Evolutionary conservation across 30 jellyfish, hydroid and myxozoan species (phyloP), one percentile per base, ranked within the genome.

Genomic region (Pelagia noctiluca): DNA sequence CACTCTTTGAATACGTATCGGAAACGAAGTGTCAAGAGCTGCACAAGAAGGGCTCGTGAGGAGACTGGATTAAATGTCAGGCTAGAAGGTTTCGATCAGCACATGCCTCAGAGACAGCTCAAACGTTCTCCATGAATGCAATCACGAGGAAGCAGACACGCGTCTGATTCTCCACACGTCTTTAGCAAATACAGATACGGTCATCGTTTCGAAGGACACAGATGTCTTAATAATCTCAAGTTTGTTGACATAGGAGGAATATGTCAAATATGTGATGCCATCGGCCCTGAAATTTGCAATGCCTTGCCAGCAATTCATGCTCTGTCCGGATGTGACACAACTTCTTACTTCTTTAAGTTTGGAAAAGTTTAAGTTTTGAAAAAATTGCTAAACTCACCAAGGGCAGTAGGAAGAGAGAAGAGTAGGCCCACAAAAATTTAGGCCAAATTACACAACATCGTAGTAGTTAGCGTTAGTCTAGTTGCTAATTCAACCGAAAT

Each of bases 271-370:
- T 77, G 80, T 50, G 37, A 53, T 24, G 78, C 50, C 23, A 32
- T 77, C 46, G 74, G 90, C 12, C 38, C 57, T 63, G 90, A 47
- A 74, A 3, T 80, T 54, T 80, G 90, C 71, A 2, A 80, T 62
- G 74, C 83, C 25, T 47, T 80, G 32, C 83, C 84, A 61, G 84
- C 83, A 49, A 35, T 80, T 49, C 96, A 85, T 50, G 96, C 90
- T 24, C 79, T 80, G 22, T 63, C 90, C 35, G 84, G 84, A 37
- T 80, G 74, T 50, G 83, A 80, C 35, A 10, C 90, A 62, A 62
- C 84, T 22, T 77, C 89, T 35, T 75, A 75, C 62, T 75, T 47
- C 19, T 75, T 50, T 35, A 57, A 71, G 35, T 52, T 23, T 0
- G 75, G 76, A 11, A 52, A 53, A 26, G 77, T 76, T 2, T 2